Base-by-base conservation (phyloP, 2,113 vertebrate genomes). In the Glareola pratincola region DNA sequence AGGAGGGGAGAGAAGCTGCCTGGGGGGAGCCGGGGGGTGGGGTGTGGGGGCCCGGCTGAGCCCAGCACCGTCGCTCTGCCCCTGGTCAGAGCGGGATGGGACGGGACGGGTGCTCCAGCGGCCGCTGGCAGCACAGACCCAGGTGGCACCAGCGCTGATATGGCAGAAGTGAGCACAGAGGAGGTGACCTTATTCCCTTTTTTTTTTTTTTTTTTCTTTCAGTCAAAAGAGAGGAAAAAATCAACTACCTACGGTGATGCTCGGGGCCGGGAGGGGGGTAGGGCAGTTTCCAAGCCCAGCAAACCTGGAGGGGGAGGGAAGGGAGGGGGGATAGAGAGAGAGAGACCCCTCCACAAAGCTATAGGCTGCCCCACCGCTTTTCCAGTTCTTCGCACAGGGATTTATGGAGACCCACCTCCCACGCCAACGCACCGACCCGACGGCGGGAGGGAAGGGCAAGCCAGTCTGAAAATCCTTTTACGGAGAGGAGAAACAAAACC, bases 361-460 rank as follows among this genome's bases (percentile, higher is more conserved):
- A 62, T 13, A 34, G 63, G 93, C 95, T 87, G 95, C 96, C 95
- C 96, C 82, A 18, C 32, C 80, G 30, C 20, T 92, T 94, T 98
- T 98, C 98, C 98, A 98, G 98, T 98, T 98, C 95, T 94, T 37
- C n/a, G n/a, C n/a, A 69, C 91, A 91, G 97, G 89, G 91, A 92
- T 96, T 86, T 82, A 77, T 7, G 76, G 88, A 88, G 76, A 68
- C 67, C 63, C 54, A 72, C 75, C 69, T 47, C 37, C 94, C 66
- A 71, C 91, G 10, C 14, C 14, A 29, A 94, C 2, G 2, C 92
- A 66, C 90, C 53, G 23, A 36, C 69, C 90, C 85, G 59, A 92
- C 0, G 7, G 90, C 12, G 26, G 95, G 88, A 93, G 84, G 88
- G 74, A 87, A 83, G 85, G 93, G 88, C 67, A 84, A 96, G 93